Conservation (phyloP, 2,797 vertebrate species). For the Anableps anableps region DNA sequence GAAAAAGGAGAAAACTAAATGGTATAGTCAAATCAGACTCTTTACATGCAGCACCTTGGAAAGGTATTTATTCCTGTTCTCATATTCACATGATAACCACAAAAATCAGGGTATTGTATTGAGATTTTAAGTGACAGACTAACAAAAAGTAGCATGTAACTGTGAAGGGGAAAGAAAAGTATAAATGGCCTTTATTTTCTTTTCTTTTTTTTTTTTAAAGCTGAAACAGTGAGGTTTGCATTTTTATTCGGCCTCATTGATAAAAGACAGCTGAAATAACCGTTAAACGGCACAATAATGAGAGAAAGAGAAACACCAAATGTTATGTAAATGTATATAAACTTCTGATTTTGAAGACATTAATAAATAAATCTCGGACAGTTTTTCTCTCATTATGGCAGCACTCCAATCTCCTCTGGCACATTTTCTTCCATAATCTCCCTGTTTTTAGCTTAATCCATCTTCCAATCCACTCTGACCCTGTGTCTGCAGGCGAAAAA, state of each 20-base stretch:
- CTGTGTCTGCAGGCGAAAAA: background rate
- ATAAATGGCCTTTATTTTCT: background rate
- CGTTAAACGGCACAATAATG: background rate
- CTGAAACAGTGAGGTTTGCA: background rate
- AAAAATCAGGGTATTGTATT: background rate
- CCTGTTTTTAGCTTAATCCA: too few species aligned
- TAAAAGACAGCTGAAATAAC: background rate
- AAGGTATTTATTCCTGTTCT: too few species aligned
- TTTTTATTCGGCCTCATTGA: background rate
- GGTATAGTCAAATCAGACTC: background rate
- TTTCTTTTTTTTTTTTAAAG: background rate
- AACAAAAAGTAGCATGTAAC: background rate
- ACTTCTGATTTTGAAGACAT: background rate
- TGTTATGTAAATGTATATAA: background rate
- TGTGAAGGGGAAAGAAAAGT: background rate
- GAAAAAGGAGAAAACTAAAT: background rate
- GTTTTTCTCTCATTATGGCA: too few species aligned
- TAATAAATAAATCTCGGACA: background rate
- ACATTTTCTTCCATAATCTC: too few species aligned
- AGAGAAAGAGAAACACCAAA: background rate
- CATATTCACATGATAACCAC: background rate
- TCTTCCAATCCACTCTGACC: background rate
- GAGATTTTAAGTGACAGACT: background rate
- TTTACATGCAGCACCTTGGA: too few species aligned
- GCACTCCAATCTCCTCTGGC: too few species aligned